Conservation (phyloP, 2,113 vertebrate genomes). For the Nesogale talazaci region DNA sequence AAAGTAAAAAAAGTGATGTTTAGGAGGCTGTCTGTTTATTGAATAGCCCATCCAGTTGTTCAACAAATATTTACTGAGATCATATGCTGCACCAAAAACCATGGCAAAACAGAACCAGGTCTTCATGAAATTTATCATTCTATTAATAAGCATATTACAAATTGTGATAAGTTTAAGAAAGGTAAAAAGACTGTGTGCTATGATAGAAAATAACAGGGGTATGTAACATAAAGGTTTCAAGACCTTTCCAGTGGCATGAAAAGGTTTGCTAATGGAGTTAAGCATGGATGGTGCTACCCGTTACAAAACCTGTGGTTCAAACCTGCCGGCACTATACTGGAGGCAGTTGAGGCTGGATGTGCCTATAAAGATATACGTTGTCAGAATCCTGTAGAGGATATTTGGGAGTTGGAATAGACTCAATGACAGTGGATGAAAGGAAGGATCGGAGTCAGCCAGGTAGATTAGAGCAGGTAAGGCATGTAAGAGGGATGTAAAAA, state of each 20-base stretch:
- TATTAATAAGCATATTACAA: conserved; percentile 8
- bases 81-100: not conserved
- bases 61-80: not conserved
- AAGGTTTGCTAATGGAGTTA: not conserved
- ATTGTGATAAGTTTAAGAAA: not conserved
- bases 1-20: not conserved
- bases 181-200: not conserved
- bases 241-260: not conserved
- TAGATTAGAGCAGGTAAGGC: not conserved
- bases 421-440: not conserved
- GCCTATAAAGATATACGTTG: too few species aligned
- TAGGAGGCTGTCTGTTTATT: conserved; percentile 26
- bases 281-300: too few species aligned
- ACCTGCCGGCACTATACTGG: too few species aligned
- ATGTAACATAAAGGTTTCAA: not conserved
- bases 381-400: too few species aligned
- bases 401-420: too few species aligned
- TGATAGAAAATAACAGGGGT: not conserved
- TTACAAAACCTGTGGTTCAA: too few species aligned
- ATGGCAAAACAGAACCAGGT: not conserved
- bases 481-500: not conserved
- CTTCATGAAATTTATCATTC: not conserved
- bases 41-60: not conserved
- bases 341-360: too few species aligned
- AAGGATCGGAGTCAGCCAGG: not conserved